Evolutionary conservation across 2,888 invertebrate species (phyloP).

Genomic region (Trypoxylon attenuatum): DNA sequence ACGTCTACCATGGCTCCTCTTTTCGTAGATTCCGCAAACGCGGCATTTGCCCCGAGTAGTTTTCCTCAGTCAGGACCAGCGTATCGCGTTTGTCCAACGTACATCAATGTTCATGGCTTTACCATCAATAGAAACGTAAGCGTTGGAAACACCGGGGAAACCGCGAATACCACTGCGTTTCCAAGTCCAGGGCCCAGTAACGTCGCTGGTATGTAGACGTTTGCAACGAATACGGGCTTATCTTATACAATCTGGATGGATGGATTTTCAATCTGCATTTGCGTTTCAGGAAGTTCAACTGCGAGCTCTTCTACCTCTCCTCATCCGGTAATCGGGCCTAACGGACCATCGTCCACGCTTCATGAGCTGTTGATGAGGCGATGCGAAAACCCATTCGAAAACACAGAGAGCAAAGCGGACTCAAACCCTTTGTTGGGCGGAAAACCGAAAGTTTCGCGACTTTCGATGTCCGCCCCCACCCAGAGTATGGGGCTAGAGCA

Average conservation of each 20-base stretch:
- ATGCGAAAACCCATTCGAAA: constrained; percentile 76
- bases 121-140: constrained; percentile 61
- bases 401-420: constrained; percentile 55
- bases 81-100: constrained; percentile 57
- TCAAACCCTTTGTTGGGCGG: constrained; percentile 39
- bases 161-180: constrained; percentile 69
- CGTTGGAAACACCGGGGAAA: constrained; percentile 67
- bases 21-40: constrained; percentile 47
- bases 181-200: constrained; percentile 71
- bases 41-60: constrained; percentile 67
- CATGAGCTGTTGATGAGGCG: constrained; percentile 84
- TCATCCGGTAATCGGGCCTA: constrained; percentile 61
- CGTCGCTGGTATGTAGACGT: constrained; percentile 60
- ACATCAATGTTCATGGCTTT: constrained; percentile 57
- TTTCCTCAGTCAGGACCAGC: constrained; percentile 66
- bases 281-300: constrained; percentile 66
- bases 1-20: constrained; percentile 49
- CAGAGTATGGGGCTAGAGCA: constrained; percentile 85
- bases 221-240: neutral
- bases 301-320: constrained; percentile 72
- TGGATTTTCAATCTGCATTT: no score
- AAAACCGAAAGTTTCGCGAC: constrained; percentile 78
- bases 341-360: constrained; percentile 76
- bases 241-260: no score
- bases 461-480: constrained; percentile 92